These are phyloP conservation scores for Hirudo medicinalis DNA, from an alignment of 1,140 invertebrate species.

Conservation along the genomic window DNA sequence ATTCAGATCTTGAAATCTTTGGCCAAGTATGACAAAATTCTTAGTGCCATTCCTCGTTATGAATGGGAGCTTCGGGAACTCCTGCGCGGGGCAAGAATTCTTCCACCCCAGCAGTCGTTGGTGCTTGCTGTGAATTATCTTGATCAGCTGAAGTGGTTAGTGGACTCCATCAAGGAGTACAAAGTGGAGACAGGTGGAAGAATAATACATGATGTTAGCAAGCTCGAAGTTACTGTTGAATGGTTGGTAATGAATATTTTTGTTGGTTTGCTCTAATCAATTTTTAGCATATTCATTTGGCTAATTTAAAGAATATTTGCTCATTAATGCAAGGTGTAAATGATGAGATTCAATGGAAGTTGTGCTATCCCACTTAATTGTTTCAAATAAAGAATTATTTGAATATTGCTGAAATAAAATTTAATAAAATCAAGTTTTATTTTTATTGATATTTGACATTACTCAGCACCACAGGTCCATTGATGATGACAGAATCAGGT, in stretches of 20 bases:
- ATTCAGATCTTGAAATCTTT: slow-evolving; percentile 15
- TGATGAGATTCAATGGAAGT: too few relatives aligned
- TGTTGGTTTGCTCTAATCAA: too few relatives aligned
- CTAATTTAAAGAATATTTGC: too few relatives aligned
- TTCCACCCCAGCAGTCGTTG: slow-evolving; percentile 74
- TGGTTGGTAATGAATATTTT: slow-evolving; percentile 20
- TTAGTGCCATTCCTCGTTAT: slow-evolving; percentile 15
- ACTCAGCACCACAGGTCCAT: slow-evolving; percentile 64
- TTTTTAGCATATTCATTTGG: too few relatives aligned
- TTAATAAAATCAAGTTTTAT: too few relatives aligned
- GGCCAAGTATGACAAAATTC: background rate
- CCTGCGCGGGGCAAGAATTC: slow-evolving; percentile 9
- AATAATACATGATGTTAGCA: slow-evolving; percentile 52
- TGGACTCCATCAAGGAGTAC: slow-evolving; percentile 65
- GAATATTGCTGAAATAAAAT: too few relatives aligned
- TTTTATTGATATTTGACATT: too few relatives aligned
- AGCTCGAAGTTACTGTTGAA: slow-evolving; percentile 26
- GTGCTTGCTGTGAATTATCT: slow-evolving; percentile 69
- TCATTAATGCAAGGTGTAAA: too few relatives aligned
- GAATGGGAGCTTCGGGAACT: slow-evolving; percentile 19
- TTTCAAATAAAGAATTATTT: too few relatives aligned
- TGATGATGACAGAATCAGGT: slow-evolving; percentile 82
- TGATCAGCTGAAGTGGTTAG: slow-evolving; percentile 61
- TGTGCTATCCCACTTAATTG: too few relatives aligned
- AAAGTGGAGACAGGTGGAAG: slow-evolving; percentile 55